phyloP scores from a whole-genome alignment of 2,888 invertebrate genomes.

The Diplazon laetatorius region DNA sequence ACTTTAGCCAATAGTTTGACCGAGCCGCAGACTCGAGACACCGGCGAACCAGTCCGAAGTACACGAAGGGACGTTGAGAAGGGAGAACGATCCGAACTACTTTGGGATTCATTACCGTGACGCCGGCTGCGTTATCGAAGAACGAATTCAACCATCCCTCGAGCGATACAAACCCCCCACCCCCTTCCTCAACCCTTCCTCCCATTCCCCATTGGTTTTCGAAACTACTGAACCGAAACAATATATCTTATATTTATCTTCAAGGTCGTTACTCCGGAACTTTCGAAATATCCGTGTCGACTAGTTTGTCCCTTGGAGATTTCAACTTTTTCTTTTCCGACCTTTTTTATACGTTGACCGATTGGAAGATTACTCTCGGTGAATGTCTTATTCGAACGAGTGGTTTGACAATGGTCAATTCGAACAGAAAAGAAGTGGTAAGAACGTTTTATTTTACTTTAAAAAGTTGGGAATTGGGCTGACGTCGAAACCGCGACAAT shows the following conservation, averaged over 20 bases:
- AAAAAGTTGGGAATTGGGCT: neutral
- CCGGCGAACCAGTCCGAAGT: constrained; percentile 15
- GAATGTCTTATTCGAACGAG: neutral
- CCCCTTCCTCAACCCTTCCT: too few relatives aligned
- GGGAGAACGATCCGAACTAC: constrained; percentile 48
- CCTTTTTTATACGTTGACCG: neutral
- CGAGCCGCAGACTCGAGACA: constrained; percentile 19
- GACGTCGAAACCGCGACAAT: neutral
- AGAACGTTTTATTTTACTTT: neutral
- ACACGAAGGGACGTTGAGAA: neutral
- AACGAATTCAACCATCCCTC: constrained; percentile 11
- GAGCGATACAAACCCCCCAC: too few relatives aligned
- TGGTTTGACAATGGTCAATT: neutral
- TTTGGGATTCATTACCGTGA: constrained; percentile 61
- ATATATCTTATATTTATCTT: constrained; percentile 17
- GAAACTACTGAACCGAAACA: too few relatives aligned
- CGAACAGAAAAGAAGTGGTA: neutral
- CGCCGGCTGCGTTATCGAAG: constrained; percentile 52
- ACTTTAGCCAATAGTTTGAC: constrained; percentile 59
- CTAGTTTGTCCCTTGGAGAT: neutral
- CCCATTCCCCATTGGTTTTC: too few relatives aligned
- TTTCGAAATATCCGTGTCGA: neutral
- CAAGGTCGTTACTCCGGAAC: neutral
- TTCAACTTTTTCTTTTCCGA: neutral
- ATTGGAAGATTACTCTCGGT: neutral